phyloP scores from a whole-genome alignment of 2,113 vertebrate genomes.

The Mormyrus iriodes region DNA sequence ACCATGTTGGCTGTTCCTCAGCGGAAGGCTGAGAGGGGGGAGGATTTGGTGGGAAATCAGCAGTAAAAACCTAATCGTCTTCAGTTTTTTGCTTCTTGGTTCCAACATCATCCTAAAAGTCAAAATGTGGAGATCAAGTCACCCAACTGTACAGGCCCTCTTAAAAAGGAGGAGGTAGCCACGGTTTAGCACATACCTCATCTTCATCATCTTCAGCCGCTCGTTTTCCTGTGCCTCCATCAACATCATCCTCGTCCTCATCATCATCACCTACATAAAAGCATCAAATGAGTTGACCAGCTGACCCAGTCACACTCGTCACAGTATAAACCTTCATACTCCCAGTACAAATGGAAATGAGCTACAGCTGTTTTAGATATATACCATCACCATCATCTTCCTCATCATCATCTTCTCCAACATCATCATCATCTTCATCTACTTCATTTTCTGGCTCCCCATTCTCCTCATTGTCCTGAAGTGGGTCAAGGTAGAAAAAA shows the following conservation, averaged over 20 bases:
- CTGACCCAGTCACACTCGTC: too few species aligned
- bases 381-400: conserved; percentile 58
- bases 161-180: background rate
- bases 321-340: background rate
- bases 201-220: conserved; percentile 76
- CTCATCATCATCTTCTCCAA: conserved; percentile 49
- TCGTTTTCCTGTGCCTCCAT: conserved; percentile 72
- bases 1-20: conserved; percentile 50
- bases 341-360: background rate
- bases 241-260: conserved; percentile 78
- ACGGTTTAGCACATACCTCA: conserved; percentile 28
- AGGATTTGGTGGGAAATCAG: conserved; percentile 29
- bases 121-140: background rate
- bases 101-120: conserved; percentile 73
- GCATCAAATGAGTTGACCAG: background rate
- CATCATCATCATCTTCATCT: conserved; percentile 56
- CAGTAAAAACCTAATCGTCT: conserved; percentile 59
- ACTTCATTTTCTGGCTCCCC: conserved; percentile 55
- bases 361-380: background rate
- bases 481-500: background rate
- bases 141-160: background rate
- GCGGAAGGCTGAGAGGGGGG: conserved; percentile 31
- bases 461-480: conserved; percentile 53
- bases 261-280: conserved; percentile 71
- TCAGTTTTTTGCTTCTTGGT: conserved; percentile 88